Conservation (phyloP, 2,113 vertebrate species). For the Petaurus breviceps region DNA sequence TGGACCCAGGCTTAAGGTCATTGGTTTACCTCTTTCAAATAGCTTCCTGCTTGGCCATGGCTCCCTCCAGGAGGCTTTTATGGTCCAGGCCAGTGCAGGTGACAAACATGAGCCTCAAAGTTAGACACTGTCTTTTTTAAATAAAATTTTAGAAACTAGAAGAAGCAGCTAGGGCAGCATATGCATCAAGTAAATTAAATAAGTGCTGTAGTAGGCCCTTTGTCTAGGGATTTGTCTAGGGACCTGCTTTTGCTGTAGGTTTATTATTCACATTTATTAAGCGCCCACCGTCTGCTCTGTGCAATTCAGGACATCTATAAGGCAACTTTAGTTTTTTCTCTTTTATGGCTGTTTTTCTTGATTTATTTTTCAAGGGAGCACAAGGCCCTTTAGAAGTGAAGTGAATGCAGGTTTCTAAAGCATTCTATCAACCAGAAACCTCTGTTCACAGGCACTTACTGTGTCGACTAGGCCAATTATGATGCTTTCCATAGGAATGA, state of each 20-base stretch:
- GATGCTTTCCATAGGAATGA: not conserved
- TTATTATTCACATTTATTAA: slow-evolving; percentile 22
- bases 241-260: not conserved
- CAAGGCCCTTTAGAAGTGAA: slow-evolving; percentile 17
- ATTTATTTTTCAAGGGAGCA: slow-evolving; percentile 27
- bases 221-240: not conserved
- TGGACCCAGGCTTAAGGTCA: not conserved
- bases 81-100: not conserved
- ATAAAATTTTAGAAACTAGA: not conserved
- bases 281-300: slow-evolving; percentile 3
- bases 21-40: not conserved
- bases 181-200: slow-evolving; percentile 28
- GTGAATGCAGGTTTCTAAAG: not conserved
- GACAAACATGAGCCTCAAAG: slow-evolving; percentile 15
- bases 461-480: not conserved
- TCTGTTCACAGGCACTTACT: not conserved
- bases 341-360: slow-evolving; percentile 10
- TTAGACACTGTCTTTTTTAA: slow-evolving; percentile 7
- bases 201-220: not conserved
- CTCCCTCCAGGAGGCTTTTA: not conserved
- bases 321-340: slow-evolving; percentile 22
- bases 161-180: slow-evolving; percentile 6
- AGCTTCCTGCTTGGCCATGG: not conserved
- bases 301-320: not conserved
- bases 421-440: not conserved